Base-by-base conservation (phyloP, 2,797 vertebrate genomes). In the Poeciliopsis infans region DNA sequence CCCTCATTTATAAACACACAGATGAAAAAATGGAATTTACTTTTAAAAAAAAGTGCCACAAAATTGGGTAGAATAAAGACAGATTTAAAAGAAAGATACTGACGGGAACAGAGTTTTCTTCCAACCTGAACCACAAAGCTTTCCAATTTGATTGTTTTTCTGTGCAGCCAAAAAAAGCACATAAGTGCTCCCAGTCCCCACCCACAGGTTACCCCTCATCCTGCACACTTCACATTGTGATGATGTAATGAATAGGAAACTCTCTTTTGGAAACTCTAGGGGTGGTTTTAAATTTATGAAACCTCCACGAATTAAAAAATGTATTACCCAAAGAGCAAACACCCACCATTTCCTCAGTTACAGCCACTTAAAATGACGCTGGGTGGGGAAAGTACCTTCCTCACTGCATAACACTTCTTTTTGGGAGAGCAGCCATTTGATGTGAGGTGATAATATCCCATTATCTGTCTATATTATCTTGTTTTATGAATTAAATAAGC, bases 221-320 rank as follows among this genome's bases (percentile, higher is more conserved):
- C 33, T 73, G 20, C 16, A 49, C 36, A 73, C 31, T 73, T 53
- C 33, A 55, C 20, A 73, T 73, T 73, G 49, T n/a, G 33, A 41
- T 74, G 72, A 75, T 70, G 68, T 70, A 70, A 45, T 70, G 41
- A 70, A 45, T n/a, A 70, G 43, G 59, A 75, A 75, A 59, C 41
- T 43, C 61, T 64, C 45, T 47, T 64, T 23, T 47, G n/a, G 4
- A 33, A 76, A 64, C 43, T 36, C 43, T 66, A 36, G 11, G 43
- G 18, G n/a, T 25, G 20, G 68, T 76, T 76, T 46, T 47, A 36
- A 28, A 47, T 49, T 36, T 76, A 59, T 66, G 20, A 64, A 47
- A 47, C 59, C 43, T 47, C 31, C 57, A 66, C 16, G 4, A 46
- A 23, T 66, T 61, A 76, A 25, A 64, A n/a, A 47, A 47, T 74